Evolutionary conservation across 2,797 vertebrate genomes (phyloP).

Genomic region (Rallus crepitans): DNA sequence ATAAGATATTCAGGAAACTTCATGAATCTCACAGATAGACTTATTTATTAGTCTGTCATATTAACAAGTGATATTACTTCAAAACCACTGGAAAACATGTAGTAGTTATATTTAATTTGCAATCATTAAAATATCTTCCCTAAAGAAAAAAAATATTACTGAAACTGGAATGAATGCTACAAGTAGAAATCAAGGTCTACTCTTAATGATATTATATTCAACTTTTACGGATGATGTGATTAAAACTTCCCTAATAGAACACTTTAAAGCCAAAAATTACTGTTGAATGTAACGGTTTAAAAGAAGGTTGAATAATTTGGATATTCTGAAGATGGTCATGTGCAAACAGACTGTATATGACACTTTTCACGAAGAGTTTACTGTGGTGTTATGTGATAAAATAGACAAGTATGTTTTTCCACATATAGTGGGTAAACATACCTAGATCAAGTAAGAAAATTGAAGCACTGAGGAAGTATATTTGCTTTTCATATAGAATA

Average conservation of each 20-base stretch:
- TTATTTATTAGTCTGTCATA: neutral
- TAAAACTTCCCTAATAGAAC: neutral
- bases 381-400: neutral
- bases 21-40: neutral
- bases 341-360: neutral
- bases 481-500: neutral
- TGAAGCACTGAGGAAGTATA: neutral
- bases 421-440: neutral
- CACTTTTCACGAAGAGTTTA: neutral
- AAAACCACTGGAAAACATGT: neutral
- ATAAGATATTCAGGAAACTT: neutral
- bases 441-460: neutral
- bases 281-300: neutral
- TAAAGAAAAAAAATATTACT: neutral
- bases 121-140: neutral
- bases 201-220: neutral
- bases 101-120: neutral
- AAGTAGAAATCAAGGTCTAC: neutral
- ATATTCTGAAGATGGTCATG: neutral
- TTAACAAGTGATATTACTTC: neutral
- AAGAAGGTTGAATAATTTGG: neutral
- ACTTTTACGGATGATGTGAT: neutral
- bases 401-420: neutral
- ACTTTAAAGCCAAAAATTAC: neutral
- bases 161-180: neutral